Evolutionary conservation across 2,113 vertebrate genomes (phyloP).

Genomic region (Callospermophilus lateralis): DNA sequence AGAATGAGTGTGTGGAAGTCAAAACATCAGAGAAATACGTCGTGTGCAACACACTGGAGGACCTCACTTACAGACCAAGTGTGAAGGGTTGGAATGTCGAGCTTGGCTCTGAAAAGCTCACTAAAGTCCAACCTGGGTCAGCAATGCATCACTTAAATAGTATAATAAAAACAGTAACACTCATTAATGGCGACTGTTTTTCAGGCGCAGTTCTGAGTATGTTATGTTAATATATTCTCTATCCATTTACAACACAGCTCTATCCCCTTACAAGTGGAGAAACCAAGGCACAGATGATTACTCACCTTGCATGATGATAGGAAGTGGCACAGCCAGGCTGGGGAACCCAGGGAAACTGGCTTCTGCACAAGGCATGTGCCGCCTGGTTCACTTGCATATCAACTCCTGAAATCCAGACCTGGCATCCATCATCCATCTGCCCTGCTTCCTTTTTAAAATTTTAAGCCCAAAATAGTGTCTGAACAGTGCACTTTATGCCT

Average conservation of each 20-base stretch:
- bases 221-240: background rate
- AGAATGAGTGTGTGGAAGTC: background rate
- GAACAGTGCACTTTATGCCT: background rate
- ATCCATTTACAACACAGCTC: background rate
- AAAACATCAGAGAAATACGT: background rate
- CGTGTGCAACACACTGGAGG: rapidly evolving
- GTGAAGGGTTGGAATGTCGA: background rate
- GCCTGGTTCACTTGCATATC: background rate
- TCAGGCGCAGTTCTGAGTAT: background rate
- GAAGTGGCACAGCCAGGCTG: background rate
- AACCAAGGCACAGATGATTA: background rate
- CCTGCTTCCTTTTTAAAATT: background rate
- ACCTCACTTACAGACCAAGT: background rate
- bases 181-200: background rate
- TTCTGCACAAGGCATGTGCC: background rate
- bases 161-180: background rate
- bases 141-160: background rate
- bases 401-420: background rate
- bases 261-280: background rate
- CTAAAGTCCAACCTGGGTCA: background rate
- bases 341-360: background rate
- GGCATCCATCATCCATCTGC: background rate
- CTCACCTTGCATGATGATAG: background rate
- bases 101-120: background rate
- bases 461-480: background rate